Conservation (phyloP, 2,797 vertebrate genomes). For the Spatula versicolor region DNA sequence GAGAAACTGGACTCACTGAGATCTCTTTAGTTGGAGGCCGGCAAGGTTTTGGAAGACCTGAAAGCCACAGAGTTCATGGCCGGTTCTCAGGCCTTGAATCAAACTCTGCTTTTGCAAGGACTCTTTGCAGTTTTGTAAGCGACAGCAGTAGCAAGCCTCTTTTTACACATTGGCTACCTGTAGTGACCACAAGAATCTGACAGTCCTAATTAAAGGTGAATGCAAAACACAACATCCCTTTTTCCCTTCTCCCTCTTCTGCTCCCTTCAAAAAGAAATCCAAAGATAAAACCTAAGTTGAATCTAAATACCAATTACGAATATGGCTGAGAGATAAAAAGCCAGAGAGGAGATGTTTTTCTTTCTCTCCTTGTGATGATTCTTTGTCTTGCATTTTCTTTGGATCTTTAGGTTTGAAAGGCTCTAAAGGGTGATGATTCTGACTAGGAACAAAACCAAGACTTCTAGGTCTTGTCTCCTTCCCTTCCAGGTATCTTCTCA, state of each 20-base stretch:
- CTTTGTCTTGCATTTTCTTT: constrained; percentile 3
- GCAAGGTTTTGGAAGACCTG: constrained; percentile 5
- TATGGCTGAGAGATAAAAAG: not conserved
- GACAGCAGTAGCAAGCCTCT: not conserved
- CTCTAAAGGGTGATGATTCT: not conserved
- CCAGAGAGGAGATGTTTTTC: not conserved
- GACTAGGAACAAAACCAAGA: not conserved
- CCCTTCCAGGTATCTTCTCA: not conserved
- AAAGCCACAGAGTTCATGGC: not conserved
- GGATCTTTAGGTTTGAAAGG: not conserved
- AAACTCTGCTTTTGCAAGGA: not conserved
- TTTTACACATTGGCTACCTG: not conserved
- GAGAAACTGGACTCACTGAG: not conserved
- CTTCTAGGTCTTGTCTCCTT: not conserved
- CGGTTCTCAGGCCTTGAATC: constrained; percentile 16
- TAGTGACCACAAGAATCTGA: not conserved
- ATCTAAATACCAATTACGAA: not conserved
- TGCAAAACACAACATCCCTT: not conserved
- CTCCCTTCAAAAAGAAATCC: not conserved
- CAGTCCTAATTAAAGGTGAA: not conserved
- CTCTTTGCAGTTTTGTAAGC: not conserved
- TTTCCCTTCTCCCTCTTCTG: not conserved
- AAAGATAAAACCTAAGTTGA: not conserved
- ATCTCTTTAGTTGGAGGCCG: constrained; percentile 12
- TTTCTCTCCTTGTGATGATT: not conserved